Conservation (phyloP, 2,888 invertebrate species). For the Cheilosia urbana region DNA sequence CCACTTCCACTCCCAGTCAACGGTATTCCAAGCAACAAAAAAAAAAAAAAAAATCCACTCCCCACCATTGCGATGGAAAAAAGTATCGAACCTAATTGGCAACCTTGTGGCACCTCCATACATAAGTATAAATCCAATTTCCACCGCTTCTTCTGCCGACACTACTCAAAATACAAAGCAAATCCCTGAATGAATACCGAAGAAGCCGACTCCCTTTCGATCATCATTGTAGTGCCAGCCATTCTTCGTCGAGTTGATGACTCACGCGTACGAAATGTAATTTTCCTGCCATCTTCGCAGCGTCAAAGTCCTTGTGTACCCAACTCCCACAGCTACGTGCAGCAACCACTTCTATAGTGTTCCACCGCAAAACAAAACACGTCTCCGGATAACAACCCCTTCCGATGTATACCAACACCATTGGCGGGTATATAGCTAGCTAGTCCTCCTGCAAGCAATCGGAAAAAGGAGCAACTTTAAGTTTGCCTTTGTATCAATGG, state of each 20-base stretch:
- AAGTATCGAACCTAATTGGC: slow-evolving; percentile 22
- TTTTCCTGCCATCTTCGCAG: slow-evolving; percentile 59
- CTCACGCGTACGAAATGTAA: slow-evolving; percentile 66
- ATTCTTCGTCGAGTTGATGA: slow-evolving; percentile 55
- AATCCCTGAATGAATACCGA: slow-evolving; percentile 32
- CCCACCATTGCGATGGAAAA: background rate
- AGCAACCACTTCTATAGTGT: slow-evolving; percentile 30
- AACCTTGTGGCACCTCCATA: slow-evolving; percentile 58
- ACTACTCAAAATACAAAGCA: slow-evolving; percentile 5
- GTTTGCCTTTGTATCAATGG: slow-evolving; percentile 46
- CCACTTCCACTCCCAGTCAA: too few species aligned
- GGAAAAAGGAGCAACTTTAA: slow-evolving; percentile 66
- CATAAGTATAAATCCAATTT: slow-evolving; percentile 56
- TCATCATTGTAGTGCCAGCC: slow-evolving; percentile 13
- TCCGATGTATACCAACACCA: slow-evolving; percentile 20
- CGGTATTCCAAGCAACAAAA: too few species aligned
- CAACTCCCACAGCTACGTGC: slow-evolving; percentile 39
- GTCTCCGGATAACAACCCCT: slow-evolving; percentile 17
- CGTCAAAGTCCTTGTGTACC: slow-evolving; percentile 23
- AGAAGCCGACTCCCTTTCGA: background rate
- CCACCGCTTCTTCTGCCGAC: slow-evolving; percentile 48
- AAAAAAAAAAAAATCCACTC: too few species aligned
- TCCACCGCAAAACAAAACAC: slow-evolving; percentile 47
- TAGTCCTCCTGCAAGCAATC: slow-evolving; percentile 36
- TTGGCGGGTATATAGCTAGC: slow-evolving; percentile 16